A percentile compares a stretch with the other conserved stretches of the same genome.
Conservation (phyloP, 2,888 invertebrate species). For the Drosophila merina region DNA sequence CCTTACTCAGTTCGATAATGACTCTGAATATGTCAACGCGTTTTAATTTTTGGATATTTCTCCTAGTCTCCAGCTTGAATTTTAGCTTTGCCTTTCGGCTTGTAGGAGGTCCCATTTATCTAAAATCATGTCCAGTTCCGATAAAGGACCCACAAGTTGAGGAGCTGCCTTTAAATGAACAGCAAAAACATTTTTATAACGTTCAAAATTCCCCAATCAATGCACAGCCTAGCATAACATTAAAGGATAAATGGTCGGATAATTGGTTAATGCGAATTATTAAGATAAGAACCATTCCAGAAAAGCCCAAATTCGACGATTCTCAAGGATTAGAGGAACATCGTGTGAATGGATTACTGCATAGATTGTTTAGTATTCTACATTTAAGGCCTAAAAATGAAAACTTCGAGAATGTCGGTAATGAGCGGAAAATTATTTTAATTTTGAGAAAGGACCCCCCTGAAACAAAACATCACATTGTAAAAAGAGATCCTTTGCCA, state of each 20-base stretch:
- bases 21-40: conserved; percentile 20
- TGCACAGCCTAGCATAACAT: neutral
- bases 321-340: neutral
- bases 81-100: conserved; percentile 12
- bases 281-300: conserved; percentile 18
- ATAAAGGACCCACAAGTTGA: neutral
- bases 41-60: neutral
- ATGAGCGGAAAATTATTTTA: conserved; percentile 5
- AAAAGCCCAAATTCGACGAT: neutral
- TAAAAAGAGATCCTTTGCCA: neutral
- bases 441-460: conserved; percentile 8
- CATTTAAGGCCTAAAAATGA: neutral
- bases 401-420: neutral
- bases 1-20: conserved; percentile 12
- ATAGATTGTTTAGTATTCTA: conserved; percentile 21
- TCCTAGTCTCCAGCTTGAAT: conserved; percentile 2
- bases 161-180: conserved; percentile 3
- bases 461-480: neutral
- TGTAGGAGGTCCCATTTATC: neutral
- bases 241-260: conserved; percentile 5
- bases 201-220: neutral
- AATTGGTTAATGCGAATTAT: conserved; percentile 48
- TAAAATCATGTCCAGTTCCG: conserved; percentile 16
- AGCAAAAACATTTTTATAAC: conserved; percentile 22
- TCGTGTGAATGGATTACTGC: neutral